Base-by-base conservation (phyloP, 2,888 invertebrate genomes). In the Bellardia bayeri region DNA sequence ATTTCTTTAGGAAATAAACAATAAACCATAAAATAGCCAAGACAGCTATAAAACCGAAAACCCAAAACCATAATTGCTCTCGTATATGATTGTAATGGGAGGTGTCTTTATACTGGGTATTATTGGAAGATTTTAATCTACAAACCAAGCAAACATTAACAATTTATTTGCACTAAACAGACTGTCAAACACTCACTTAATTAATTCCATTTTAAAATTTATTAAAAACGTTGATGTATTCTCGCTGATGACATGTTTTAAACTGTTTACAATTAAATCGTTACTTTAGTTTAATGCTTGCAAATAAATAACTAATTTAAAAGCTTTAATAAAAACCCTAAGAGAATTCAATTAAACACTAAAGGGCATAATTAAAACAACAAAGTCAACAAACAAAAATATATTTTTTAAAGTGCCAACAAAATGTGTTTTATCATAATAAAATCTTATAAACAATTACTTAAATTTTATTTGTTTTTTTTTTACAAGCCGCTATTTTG, bases 61-160 rank as follows among this genome's bases (percentile, higher is more conserved):
- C 33, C 85, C 85, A 85, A 54, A 85, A 80, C 80, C 85, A 85
- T 30, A 85, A 8, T 0, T 68, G 58, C 14, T 80, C 74, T 4
- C 16, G 49, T 5, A 84, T 66, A 23, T 61, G 61, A 33, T 80
- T 80, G 2, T 75, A 64, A 45, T 80, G 68, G 6, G 54, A 45
- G 63, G 13, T 64, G 11, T 69, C 56, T 63, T 72, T 58, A 9
- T 51, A 54, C 1, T 37, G 54, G 0, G 80, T 85, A 37, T 9
- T 49, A n/a, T 85, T 85, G 9, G 79, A 74, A 6, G 85, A 80
- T 33, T 69, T 80, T 49, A 85, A 64, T 80, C 80, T 23, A 23
- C 23, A 23, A 23, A 23, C 23, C 23, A 23, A 23, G 23, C 23
- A 23, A 23, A 23, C 23, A 23, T 23, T 23, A 23, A 23, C 0